Evolutionary conservation across 2,888 invertebrate species (phyloP).

Genomic region (Beris morrisii): DNA sequence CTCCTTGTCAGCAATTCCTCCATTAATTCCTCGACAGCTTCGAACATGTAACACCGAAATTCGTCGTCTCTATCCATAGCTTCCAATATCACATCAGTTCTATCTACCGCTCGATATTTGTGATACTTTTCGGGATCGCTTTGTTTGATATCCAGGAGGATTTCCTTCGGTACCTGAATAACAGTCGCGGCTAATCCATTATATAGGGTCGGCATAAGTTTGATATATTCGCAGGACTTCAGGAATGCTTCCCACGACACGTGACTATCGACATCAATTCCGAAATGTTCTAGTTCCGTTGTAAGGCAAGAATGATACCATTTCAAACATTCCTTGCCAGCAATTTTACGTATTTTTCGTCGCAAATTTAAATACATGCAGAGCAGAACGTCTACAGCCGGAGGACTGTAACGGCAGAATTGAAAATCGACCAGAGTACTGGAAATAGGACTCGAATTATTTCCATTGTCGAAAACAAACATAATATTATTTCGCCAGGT

Average conservation of each 20-base stretch:
- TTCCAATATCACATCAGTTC: conserved; percentile 52
- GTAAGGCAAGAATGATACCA: conserved; percentile 54
- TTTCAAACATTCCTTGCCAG: conserved; percentile 51
- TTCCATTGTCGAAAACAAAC: conserved; percentile 43
- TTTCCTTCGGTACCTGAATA: conserved; percentile 50
- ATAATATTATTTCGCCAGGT: conserved; percentile 54
- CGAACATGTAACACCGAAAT: conserved; percentile 48
- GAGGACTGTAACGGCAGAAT: conserved; percentile 60
- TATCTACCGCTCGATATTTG: conserved; percentile 52
- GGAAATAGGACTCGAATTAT: conserved; percentile 48
- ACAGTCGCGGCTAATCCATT: conserved; percentile 53
- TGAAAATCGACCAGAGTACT: conserved; percentile 63
- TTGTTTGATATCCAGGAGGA: conserved; percentile 48
- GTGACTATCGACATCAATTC: conserved; percentile 43
- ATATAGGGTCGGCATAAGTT: conserved; percentile 50
- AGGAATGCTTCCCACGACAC: conserved; percentile 50
- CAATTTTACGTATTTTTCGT: conserved; percentile 48
- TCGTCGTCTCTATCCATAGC: conserved; percentile 50
- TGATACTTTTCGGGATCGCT: conserved; percentile 52
- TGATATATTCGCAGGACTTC: conserved; percentile 48
- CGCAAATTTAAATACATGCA: conserved; percentile 57
- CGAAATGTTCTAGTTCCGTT: conserved; percentile 42
- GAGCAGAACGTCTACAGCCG: conserved; percentile 60
- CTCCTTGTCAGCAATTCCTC: conserved; percentile 38
- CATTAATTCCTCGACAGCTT: conserved; percentile 48